A percentile compares a stretch with the other conserved stretches of the same genome.
phyloP scores from a whole-genome alignment of 1,140 invertebrate genomes.

The Delia radicum region DNA sequence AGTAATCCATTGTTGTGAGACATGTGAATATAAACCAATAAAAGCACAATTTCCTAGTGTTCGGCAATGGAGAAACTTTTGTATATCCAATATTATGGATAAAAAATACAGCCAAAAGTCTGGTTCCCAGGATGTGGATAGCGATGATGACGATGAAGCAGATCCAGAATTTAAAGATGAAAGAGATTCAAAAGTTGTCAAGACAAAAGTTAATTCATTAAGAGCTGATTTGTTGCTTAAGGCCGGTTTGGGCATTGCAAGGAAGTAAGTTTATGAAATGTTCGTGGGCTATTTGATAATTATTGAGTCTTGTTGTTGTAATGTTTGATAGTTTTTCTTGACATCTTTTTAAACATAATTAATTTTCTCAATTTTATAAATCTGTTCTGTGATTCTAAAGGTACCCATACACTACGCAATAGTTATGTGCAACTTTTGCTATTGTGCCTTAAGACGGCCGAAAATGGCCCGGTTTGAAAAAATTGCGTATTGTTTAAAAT shows the following conservation, averaged over 20 bases:
- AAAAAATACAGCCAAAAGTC: slow-evolving; percentile 49
- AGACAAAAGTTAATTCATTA: slow-evolving; percentile 62
- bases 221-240: slow-evolving; percentile 68
- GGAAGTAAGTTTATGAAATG: slow-evolving; percentile 60
- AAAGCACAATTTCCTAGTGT: neutral
- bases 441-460: no score
- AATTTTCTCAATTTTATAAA: no score
- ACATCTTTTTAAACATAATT: no score
- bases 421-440: no score
- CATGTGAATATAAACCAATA: neutral
- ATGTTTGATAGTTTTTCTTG: no score
- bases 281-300: neutral
- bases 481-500: no score
- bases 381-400: no score
- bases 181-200: slow-evolving; percentile 62
- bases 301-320: no score
- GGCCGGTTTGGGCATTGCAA: slow-evolving; percentile 64
- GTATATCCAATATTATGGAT: neutral
- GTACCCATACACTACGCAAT: no score
- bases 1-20: neutral
- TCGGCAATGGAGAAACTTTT: neutral
- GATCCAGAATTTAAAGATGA: slow-evolving; percentile 53
- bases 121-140: slow-evolving; percentile 33
- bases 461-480: no score
- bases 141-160: slow-evolving; percentile 47